Conservation (phyloP, 1,140 invertebrate genomes). For the Rhynchophorus ferrugineus region DNA sequence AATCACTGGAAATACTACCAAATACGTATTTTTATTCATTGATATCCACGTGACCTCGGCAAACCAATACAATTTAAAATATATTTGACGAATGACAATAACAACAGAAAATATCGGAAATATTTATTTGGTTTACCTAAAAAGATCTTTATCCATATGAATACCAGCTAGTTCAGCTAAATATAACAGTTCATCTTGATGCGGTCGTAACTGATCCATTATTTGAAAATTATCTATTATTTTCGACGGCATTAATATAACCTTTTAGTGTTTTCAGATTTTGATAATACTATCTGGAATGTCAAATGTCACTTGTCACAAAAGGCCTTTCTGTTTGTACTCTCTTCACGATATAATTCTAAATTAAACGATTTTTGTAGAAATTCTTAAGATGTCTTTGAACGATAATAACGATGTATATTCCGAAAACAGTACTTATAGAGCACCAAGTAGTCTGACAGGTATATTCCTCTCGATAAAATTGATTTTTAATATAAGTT, state of each 20-base stretch:
- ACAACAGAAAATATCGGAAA: background rate
- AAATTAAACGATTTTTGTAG: background rate
- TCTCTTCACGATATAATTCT: background rate
- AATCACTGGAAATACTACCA: background rate
- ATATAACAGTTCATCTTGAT: constrained; percentile 18
- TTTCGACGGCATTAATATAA: constrained; percentile 4
- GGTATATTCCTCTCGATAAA: constrained; percentile 14
- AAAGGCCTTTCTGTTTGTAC: background rate
- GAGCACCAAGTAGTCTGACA: constrained; percentile 13
- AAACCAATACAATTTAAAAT: background rate
- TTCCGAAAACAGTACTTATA: constrained; percentile 21
- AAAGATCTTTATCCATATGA: constrained; percentile 17
- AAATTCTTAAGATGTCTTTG: constrained; percentile 12
- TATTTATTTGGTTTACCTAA: constrained; percentile 8
- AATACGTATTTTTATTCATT: background rate
- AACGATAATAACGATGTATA: constrained; percentile 31
- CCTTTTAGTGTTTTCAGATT: background rate
- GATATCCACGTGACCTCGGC: background rate
- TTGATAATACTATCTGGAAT: background rate
- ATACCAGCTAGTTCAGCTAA: constrained; percentile 17
- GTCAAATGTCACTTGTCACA: background rate
- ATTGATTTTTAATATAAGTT: background rate
- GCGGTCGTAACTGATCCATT: constrained; percentile 12
- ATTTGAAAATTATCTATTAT: background rate
- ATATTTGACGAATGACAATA: background rate